A percentile compares a stretch with the other conserved stretches of the same genome.
Evolutionary conservation across 1,140 invertebrate species (phyloP).

Genomic region (Heliconius hermathena): DNA sequence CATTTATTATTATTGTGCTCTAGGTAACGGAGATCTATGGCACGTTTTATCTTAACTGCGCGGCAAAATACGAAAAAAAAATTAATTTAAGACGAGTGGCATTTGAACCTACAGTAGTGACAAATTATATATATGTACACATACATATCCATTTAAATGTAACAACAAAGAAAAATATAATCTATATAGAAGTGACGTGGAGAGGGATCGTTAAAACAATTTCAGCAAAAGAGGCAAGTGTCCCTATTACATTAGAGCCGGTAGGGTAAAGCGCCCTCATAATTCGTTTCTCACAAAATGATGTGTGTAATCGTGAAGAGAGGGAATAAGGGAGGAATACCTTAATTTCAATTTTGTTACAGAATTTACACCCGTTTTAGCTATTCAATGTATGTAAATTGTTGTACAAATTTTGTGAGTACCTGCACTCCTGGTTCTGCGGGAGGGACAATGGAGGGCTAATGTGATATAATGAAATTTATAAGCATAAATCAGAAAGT

Average conservation of each 20-base stretch:
- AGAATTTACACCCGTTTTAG: slow-evolving; percentile 26
- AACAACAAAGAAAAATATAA: background rate
- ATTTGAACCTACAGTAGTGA: no score
- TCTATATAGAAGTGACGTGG: background rate
- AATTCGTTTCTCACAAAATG: slow-evolving; percentile 22
- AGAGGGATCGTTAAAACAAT: slow-evolving; percentile 16
- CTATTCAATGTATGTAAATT: slow-evolving; percentile 37
- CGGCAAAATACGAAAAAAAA: no score
- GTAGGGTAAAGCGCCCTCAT: slow-evolving; percentile 13
- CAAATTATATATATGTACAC: background rate
- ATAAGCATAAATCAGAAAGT: background rate
- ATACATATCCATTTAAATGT: background rate
- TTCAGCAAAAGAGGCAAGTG: background rate
- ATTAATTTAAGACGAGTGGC: no score
- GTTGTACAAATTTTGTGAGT: slow-evolving; percentile 22
- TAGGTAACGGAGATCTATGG: no score
- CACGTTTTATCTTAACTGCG: no score
- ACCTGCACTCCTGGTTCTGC: background rate
- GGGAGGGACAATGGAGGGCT: slow-evolving; percentile 12
- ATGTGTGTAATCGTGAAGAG: slow-evolving; percentile 31
- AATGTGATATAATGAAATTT: background rate
- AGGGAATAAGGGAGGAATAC: slow-evolving; percentile 26
- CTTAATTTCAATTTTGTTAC: slow-evolving; percentile 37
- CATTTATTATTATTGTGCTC: no score
- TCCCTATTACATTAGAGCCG: background rate